Evolutionary conservation across 2,888 invertebrate species (phyloP).

Genomic region (Apamea sordens): DNA sequence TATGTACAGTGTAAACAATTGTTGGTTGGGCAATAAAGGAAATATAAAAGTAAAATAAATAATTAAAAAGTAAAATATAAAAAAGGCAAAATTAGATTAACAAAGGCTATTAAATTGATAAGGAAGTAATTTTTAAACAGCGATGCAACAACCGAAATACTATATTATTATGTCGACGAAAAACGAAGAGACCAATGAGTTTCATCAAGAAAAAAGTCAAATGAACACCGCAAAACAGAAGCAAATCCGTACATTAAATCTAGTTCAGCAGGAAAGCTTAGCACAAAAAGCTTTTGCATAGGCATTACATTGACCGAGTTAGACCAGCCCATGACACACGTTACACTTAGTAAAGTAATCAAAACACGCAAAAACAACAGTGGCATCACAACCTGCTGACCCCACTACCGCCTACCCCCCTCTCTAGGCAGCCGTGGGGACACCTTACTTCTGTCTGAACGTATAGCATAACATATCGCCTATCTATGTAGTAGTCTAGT

Average conservation of each 20-base stretch:
- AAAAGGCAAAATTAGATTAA: not conserved
- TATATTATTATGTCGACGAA: not conserved
- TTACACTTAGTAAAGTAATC: slow-evolving; percentile 54
- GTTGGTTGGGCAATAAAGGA: no score
- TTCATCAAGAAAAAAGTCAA: not conserved
- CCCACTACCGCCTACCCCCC: slow-evolving; percentile 33
- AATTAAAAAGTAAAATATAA: no score
- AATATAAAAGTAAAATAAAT: no score
- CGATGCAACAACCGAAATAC: not conserved
- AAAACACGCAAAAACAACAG: slow-evolving; percentile 64
- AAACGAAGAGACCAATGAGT: not conserved
- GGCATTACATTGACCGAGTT: slow-evolving; percentile 58
- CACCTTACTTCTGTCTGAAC: slow-evolving; percentile 42
- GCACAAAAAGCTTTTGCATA: slow-evolving; percentile 54
- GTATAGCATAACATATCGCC: not conserved
- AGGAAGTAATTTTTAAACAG: not conserved
- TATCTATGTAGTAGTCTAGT: no score
- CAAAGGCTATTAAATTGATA: not conserved
- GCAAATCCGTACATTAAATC: not conserved
- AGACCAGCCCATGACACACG: slow-evolving; percentile 45
- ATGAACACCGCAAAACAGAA: slow-evolving; percentile 1
- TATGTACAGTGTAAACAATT: no score
- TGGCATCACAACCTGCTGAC: slow-evolving; percentile 48
- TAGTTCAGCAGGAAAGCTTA: slow-evolving; percentile 42
- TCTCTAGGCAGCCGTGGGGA: slow-evolving; percentile 23